Evolutionary conservation across 1,140 invertebrate species (phyloP).

Genomic region (Drosophila bocki): DNA sequence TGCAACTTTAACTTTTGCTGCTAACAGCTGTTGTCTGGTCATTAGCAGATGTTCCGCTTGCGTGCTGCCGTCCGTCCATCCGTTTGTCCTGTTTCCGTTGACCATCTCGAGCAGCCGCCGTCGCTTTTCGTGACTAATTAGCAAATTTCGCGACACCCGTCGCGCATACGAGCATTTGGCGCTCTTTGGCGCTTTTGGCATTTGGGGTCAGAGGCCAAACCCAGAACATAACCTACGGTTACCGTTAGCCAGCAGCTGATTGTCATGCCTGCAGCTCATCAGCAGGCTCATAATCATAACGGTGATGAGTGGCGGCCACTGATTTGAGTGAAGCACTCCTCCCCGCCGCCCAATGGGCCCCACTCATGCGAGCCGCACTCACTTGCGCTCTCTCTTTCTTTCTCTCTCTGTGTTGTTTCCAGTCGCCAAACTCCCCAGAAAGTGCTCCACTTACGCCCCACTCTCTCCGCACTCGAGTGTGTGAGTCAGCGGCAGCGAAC

Average conservation of each 20-base stretch:
- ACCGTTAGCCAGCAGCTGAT: constrained; percentile 44
- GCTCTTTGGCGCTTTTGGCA: constrained; percentile 8
- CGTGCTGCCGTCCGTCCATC: constrained; percentile 47
- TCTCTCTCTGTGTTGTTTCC: neutral
- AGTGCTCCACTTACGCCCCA: constrained; percentile 30
- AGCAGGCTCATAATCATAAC: constrained; percentile 49
- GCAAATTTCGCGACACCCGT: constrained; percentile 65
- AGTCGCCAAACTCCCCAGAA: constrained; percentile 26
- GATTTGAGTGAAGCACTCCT: constrained; percentile 71
- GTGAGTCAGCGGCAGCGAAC: constrained; percentile 28
- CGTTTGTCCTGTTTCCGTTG: constrained; percentile 55
- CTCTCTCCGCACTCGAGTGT: constrained; percentile 19
- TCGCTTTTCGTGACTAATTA: constrained; percentile 75
- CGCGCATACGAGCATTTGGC: constrained; percentile 20
- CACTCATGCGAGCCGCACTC: constrained; percentile 45
- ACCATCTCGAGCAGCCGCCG: constrained; percentile 59
- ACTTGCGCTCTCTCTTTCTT: constrained; percentile 1
- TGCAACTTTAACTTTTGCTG: constrained; percentile 4
- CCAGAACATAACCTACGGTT: constrained; percentile 23
- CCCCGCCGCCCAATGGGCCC: constrained; percentile 43
- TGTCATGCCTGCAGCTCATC: constrained; percentile 65
- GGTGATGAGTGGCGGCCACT: constrained; percentile 45
- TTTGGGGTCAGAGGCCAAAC: constrained; percentile 35
- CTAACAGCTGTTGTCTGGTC: constrained; percentile 39
- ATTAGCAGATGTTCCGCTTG: constrained; percentile 47